These are phyloP conservation scores for Synodontis membranacea DNA, from an alignment of 2,113 vertebrate species.

Conservation along the genomic window DNA sequence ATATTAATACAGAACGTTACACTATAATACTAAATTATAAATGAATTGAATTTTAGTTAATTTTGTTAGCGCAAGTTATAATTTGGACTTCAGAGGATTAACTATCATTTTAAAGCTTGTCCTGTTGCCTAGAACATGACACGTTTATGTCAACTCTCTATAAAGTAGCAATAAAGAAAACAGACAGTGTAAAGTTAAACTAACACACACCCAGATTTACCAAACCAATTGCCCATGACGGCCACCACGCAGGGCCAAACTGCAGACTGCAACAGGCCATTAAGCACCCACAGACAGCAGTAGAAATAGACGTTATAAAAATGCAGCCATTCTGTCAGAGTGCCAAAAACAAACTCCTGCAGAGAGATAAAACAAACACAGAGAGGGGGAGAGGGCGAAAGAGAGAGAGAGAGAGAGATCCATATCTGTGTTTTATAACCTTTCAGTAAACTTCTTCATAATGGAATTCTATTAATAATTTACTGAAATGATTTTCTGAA, in stretches of 20 bases:
- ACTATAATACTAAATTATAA: neutral
- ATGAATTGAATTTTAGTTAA: neutral
- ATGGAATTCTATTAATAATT: conserved; percentile 4
- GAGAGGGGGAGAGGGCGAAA: neutral
- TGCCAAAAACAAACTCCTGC: conserved; percentile 80
- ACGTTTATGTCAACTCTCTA: neutral
- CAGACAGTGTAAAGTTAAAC: too few relatives aligned
- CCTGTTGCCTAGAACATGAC: neutral
- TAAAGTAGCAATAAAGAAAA: neutral
- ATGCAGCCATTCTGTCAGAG: conserved; percentile 89
- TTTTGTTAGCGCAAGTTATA: neutral
- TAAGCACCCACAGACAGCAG: conserved; percentile 86
- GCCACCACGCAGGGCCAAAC: conserved; percentile 97
- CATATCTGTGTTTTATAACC: neutral
- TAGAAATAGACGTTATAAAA: conserved; percentile 92
- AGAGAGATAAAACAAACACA: neutral
- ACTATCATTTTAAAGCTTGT: neutral
- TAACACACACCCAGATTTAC: conserved; percentile 84
- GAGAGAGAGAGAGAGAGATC: neutral
- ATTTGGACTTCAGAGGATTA: neutral
- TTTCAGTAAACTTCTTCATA: neutral
- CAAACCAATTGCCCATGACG: conserved; percentile 99
- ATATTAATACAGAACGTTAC: neutral
- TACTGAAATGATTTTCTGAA: neutral
- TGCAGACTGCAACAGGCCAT: conserved; percentile 92